Conservation (phyloP, 2,797 vertebrate species). For the Thunnus albacares region DNA sequence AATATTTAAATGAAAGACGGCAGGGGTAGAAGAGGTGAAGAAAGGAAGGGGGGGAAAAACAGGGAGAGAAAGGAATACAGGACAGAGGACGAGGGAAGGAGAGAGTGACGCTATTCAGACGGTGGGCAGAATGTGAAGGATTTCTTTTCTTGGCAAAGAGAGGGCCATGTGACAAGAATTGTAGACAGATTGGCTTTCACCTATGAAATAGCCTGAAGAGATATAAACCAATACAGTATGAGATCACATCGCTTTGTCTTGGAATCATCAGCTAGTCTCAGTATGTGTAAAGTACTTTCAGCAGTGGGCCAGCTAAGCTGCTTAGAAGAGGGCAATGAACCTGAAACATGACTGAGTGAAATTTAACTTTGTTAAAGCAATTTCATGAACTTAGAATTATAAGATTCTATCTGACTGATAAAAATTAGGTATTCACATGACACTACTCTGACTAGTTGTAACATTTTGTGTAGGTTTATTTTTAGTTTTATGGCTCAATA, state of each 20-base stretch:
- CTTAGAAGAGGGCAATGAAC: slow-evolving; percentile 16
- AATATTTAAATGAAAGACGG: slow-evolving; percentile 91
- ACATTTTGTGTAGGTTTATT: not conserved
- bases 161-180: slow-evolving; percentile 44
- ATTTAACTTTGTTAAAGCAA: not conserved
- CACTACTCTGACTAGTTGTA: too few relatives aligned
- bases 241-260: slow-evolving; percentile 53
- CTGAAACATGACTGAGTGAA: slow-evolving; percentile 5
- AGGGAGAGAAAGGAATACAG: slow-evolving; percentile 21
- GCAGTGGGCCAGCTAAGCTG: slow-evolving; percentile 17
- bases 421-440: not conserved
- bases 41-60: not conserved
- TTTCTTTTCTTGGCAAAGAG: slow-evolving; percentile 58
- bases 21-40: slow-evolving; percentile 59
- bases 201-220: slow-evolving; percentile 31
- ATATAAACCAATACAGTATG: slow-evolving; percentile 45
- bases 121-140: slow-evolving; percentile 50
- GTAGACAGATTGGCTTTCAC: slow-evolving; percentile 60
- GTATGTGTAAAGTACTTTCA: slow-evolving; percentile 17
- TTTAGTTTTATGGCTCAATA: not conserved
- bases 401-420: not conserved
- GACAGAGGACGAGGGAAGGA: slow-evolving; percentile 46
- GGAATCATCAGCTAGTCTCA: slow-evolving; percentile 31
- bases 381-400: not conserved
- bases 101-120: slow-evolving; percentile 46